A percentile compares a stretch with the other conserved stretches of the same genome.
Conservation (phyloP, 2,888 invertebrate genomes). For the Cantharis lateralis region DNA sequence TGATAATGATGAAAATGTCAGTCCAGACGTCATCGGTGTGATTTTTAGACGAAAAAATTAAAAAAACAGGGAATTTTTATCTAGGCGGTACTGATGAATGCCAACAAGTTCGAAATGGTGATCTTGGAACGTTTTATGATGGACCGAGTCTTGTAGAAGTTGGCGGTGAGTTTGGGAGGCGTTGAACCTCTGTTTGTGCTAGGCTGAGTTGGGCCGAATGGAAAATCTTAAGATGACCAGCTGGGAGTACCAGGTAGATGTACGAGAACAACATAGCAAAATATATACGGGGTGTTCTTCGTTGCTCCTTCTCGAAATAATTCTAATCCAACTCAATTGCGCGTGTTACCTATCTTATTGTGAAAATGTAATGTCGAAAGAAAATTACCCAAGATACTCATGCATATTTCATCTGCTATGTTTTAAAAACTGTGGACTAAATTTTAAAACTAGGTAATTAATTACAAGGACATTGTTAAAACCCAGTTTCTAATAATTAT, state of each 20-base stretch:
- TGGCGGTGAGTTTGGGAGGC: neutral
- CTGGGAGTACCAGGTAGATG: too few relatives aligned
- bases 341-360: neutral
- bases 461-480: neutral
- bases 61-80: neutral
- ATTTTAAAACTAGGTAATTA: neutral
- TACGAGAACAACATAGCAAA: too few relatives aligned
- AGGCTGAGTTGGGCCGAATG: too few relatives aligned
- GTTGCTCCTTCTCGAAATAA: neutral
- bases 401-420: neutral
- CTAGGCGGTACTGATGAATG: neutral
- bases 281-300: neutral
- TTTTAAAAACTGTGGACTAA: neutral
- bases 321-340: neutral
- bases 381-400: neutral
- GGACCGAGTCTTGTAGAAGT: too few relatives aligned
- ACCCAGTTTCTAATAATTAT: neutral
- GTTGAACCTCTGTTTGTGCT: neutral
- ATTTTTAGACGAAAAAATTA: neutral
- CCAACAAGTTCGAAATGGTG: neutral
- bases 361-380: neutral
- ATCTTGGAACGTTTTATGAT: too few relatives aligned
- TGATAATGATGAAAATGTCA: neutral
- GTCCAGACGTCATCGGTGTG: neutral
- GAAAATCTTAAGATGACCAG: too few relatives aligned